Conservation (phyloP, 2,797 vertebrate genomes). For the Enteromius fasciolatus region DNA sequence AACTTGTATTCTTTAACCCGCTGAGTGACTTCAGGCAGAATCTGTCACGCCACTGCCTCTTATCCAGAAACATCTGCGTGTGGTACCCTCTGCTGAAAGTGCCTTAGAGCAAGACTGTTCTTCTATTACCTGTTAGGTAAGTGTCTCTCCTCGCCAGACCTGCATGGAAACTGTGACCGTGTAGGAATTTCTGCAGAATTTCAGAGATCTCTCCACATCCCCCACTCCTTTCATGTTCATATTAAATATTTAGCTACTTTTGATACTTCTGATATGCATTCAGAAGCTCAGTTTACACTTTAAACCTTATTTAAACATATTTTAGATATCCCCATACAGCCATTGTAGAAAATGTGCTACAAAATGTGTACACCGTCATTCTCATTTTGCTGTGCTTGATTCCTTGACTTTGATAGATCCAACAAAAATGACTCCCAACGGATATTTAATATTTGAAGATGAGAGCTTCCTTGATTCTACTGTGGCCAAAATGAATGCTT, state of each 20-base stretch:
- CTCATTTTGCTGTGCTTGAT: conserved; percentile 62
- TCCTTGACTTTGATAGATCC: conserved; percentile 56
- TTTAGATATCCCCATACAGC: neutral
- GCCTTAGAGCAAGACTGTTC: conserved; percentile 21
- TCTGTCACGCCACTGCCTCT: conserved; percentile 75
- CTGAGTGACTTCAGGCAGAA: conserved; percentile 85
- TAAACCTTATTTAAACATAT: neutral
- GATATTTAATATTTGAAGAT: conserved; percentile 96
- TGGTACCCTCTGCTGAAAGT: conserved; percentile 53
- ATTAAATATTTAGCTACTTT: neutral
- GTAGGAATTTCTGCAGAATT: neutral
- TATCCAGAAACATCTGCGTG: conserved; percentile 44
- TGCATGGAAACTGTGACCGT: neutral
- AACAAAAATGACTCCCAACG: conserved; percentile 94
- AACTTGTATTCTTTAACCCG: conserved; percentile 93
- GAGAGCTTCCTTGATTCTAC: conserved; percentile 98
- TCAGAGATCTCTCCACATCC: neutral
- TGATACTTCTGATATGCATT: neutral
- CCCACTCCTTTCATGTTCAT: neutral
- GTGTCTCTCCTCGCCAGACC: neutral
- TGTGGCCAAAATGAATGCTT: conserved; percentile 97
- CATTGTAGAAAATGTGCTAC: neutral
- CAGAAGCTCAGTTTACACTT: neutral
- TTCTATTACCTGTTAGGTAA: conserved; percentile 18
- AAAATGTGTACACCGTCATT: neutral